Conservation (phyloP, 1,140 invertebrate species). For the Drosophila serrata region DNA sequence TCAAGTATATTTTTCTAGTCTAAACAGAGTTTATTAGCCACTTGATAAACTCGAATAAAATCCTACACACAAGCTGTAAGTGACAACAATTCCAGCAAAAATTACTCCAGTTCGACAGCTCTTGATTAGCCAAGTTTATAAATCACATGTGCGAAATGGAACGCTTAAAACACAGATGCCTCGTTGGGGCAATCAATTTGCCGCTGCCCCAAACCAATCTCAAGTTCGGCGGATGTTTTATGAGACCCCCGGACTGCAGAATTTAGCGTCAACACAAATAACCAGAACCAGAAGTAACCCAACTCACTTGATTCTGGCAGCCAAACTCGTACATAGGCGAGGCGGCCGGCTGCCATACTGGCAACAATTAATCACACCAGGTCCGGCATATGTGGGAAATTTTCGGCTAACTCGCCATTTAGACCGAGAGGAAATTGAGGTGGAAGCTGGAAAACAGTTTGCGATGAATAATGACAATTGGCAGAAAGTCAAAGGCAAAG, state of each 20-base stretch:
- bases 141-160: conserved; percentile 25
- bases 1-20: no score
- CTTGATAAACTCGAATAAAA: conserved; percentile 1
- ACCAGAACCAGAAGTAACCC: conserved; percentile 45
- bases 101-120: conserved; percentile 35
- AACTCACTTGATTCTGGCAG: conserved; percentile 28
- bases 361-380: conserved; percentile 75
- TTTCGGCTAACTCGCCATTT: conserved; percentile 52
- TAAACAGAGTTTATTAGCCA: background rate
- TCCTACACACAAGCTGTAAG: background rate
- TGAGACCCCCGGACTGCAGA: conserved; percentile 51
- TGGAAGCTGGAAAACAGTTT: conserved; percentile 70
- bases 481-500: conserved; percentile 82
- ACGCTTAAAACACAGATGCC: conserved; percentile 20
- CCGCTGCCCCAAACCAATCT: conserved; percentile 19
- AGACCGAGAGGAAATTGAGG: conserved; percentile 6
- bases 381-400: conserved; percentile 79
- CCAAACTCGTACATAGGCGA: conserved; percentile 11
- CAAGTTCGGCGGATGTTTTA: conserved; percentile 52
- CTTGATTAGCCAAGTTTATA: conserved; percentile 50
- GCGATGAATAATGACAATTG: conserved; percentile 83
- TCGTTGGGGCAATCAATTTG: conserved; percentile 22
- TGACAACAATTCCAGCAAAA: conserved; percentile 12
- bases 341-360: conserved; percentile 38
- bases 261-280: conserved; percentile 74